Conservation (phyloP, 1,140 invertebrate genomes). For the Drosophila eugracilis region DNA sequence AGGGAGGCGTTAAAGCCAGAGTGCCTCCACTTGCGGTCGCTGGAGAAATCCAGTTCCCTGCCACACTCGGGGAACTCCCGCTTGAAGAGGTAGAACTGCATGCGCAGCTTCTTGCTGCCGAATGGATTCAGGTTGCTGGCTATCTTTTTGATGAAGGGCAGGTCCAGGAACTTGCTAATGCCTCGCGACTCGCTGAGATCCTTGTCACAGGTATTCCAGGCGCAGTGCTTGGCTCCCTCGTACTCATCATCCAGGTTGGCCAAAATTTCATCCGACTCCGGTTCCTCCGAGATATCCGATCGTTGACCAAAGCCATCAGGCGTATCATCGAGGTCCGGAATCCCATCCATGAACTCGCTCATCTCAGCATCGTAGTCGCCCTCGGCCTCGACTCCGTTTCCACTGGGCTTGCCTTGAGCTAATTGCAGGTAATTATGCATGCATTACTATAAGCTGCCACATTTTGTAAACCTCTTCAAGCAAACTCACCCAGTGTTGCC, state of each 20-base stretch:
- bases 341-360: constrained; percentile 54
- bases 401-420: constrained; percentile 44
- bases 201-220: constrained; percentile 76
- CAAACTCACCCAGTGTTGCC: constrained; percentile 37
- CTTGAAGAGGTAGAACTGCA: constrained; percentile 77
- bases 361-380: constrained; percentile 57
- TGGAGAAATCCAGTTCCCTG: constrained; percentile 54
- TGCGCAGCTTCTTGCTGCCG: constrained; percentile 41
- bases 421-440: neutral
- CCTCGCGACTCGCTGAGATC: constrained; percentile 62
- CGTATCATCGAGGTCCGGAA: constrained; percentile 40
- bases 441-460: neutral
- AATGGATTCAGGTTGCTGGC: constrained; percentile 72
- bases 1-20: constrained; percentile 67
- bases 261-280: constrained; percentile 45
- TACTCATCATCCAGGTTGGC: constrained; percentile 59
- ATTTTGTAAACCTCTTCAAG: neutral
- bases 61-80: constrained; percentile 66
- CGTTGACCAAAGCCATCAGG: constrained; percentile 35
- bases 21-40: constrained; percentile 16
- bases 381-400: constrained; percentile 12
- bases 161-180: constrained; percentile 61
- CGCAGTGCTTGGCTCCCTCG: constrained; percentile 48
- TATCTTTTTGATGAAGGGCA: constrained; percentile 71
- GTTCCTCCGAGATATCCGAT: constrained; percentile 39